Evolutionary conservation across 2,113 vertebrate species (phyloP).

Genomic region (Clarias gariepinus): DNA sequence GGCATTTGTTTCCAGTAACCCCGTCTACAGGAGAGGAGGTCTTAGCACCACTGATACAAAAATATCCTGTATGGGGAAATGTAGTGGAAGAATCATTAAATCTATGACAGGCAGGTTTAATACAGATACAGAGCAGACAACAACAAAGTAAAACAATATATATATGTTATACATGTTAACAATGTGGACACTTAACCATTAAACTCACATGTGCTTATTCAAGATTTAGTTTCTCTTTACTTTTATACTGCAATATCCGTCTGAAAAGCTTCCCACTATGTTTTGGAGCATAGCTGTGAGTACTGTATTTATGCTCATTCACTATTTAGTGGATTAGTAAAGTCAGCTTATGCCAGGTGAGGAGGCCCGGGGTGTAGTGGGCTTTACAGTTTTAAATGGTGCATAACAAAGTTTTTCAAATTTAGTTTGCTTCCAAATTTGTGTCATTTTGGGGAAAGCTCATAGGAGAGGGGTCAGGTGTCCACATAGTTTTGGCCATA

Average conservation of each 20-base stretch:
- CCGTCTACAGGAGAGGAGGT: slow-evolving; percentile 73
- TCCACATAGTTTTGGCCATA: not conserved
- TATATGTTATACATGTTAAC: no score
- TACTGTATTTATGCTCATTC: not conserved
- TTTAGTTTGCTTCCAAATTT: not conserved
- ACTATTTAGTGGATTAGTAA: not conserved
- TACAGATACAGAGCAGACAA: no score
- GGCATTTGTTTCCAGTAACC: slow-evolving; percentile 73
- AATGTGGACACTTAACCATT: not conserved
- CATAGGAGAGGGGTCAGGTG: not conserved
- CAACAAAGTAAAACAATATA: no score
- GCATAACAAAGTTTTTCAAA: not conserved
- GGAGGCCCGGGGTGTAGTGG: not conserved
- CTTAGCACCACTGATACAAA: slow-evolving; percentile 73
- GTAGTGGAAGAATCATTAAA: not conserved
- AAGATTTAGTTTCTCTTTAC: not conserved
- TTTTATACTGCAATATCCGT: not conserved
- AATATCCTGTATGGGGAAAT: slow-evolving; percentile 75
- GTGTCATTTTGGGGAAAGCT: not conserved
- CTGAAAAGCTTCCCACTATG: not conserved
- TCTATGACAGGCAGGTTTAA: not conserved
- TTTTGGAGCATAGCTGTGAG: not conserved
- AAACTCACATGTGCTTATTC: not conserved
- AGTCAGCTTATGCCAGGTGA: not conserved
- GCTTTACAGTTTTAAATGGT: not conserved